Evolutionary conservation across 2,113 vertebrate species (phyloP).

Genomic region (Centrocercus urophasianus): DNA sequence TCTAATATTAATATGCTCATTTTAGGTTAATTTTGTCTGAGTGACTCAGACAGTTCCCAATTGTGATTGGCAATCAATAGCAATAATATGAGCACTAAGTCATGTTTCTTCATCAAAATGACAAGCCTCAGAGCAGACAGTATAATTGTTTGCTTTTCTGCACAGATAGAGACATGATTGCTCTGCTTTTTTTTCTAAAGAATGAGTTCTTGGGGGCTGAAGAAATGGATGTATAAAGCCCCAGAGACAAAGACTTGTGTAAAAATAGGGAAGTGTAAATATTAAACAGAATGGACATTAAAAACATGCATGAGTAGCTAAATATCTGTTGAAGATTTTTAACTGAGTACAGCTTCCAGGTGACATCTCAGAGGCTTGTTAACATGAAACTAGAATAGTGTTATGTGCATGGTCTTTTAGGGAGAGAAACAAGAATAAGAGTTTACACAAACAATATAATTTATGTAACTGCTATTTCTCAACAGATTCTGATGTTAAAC

Average conservation of each 20-base stretch:
- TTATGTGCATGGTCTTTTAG: background rate
- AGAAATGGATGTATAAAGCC: background rate
- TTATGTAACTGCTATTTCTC: background rate
- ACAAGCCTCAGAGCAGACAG: conserved; percentile 38
- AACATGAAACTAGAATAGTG: background rate
- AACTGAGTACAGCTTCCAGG: background rate
- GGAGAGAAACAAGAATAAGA: background rate
- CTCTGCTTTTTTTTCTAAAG: background rate
- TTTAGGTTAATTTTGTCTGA: conserved; percentile 58
- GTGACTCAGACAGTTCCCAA: conserved; percentile 51
- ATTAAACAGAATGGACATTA: background rate
- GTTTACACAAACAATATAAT: background rate
- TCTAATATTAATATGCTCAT: conserved; percentile 42
- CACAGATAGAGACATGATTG: conserved; percentile 5
- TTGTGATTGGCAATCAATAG: conserved; percentile 54
- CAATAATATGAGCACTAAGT: conserved; percentile 56
- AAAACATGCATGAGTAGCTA: background rate
- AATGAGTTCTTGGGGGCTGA: background rate
- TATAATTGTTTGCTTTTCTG: conserved; percentile 66
- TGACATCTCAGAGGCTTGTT: background rate
- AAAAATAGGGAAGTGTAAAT: background rate
- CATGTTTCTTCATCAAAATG: conserved; percentile 57
- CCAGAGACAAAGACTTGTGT: background rate
- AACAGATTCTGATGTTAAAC: background rate
- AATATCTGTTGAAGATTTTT: background rate